A percentile compares a stretch with the other conserved stretches of the same genome.
phyloP scores from a whole-genome alignment of 2,888 invertebrate genomes.

The Chymomyza caudatula region DNA sequence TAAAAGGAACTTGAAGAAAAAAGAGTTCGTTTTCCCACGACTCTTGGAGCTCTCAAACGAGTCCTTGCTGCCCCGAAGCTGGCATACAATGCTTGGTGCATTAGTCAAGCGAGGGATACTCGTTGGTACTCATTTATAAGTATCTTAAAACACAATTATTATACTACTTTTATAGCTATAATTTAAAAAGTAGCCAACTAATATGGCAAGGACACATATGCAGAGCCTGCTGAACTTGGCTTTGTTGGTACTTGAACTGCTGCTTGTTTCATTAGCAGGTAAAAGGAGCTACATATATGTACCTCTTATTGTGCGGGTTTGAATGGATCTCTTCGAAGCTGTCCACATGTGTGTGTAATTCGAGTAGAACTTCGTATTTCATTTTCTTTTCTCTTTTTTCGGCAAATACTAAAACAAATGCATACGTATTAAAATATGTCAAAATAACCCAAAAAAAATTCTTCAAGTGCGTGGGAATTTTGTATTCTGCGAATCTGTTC shows the following conservation, averaged over 20 bases:
- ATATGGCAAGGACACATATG: not conserved
- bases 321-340: constrained; percentile 3
- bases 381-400: constrained; percentile 6
- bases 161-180: not conserved
- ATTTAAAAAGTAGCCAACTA: not conserved
- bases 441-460: constrained; percentile 54
- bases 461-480: constrained; percentile 72
- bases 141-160: not conserved
- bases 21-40: constrained; percentile 40
- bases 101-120: not conserved
- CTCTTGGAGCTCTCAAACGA: constrained; percentile 51
- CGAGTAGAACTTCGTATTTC: constrained; percentile 37
- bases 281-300: constrained; percentile 10
- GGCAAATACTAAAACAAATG: constrained; percentile 1
- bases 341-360: constrained; percentile 42
- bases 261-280: not conserved
- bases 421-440: constrained; percentile 30
- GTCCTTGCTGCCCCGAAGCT: constrained; percentile 53
- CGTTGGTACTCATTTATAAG: not conserved
- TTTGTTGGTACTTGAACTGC: not conserved
- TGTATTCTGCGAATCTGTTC: constrained; percentile 52
- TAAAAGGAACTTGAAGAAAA: not conserved
- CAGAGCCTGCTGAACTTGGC: not conserved
- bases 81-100: no score
- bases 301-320: not conserved